Base-by-base conservation (phyloP, 2,797 vertebrate genomes). In the Varecia variegata region DNA sequence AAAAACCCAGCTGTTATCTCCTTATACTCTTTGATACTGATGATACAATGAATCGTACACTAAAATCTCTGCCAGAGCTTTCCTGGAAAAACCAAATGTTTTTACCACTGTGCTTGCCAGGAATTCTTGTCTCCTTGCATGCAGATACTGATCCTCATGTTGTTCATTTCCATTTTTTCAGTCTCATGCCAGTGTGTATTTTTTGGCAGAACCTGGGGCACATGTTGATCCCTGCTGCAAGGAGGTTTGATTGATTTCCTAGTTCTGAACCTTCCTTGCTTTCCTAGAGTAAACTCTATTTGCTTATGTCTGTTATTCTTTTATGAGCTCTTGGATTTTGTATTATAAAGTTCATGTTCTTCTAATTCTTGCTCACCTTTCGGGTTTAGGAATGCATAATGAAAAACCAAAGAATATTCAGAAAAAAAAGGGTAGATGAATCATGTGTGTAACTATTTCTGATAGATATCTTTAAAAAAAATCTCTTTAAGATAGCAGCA, bases 181-280 rank as follows among this genome's bases (percentile, higher is more conserved):
- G 43, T 87, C n/a, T 90, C 47, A 38, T 54, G 30, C 21, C 32
- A 32, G 1, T 54, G 47, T 87, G 2, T 60, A 4, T 73, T 74
- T 93, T 95, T 91, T 54, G 40, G 27, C 89, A 94, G 85, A 87
- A 79, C 38, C 23, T 73, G 30, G 40, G 38, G 47, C 45, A 65
- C 4, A 7, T 77, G 21, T 60, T 18, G n/a, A 5, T 92, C 47
- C 20, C 56, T 92, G 23, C 27, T 86, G 4, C 25, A 82, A 47
- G 40, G 73, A 82, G 21, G 68, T 94, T 90, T 92, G 86, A 73
- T 94, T 82, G 32, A 60, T 68, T 94, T 87, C 27, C 65, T 70
- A 67, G 38, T 81, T 94, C 62, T 79, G 62, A 92, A 73, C 27
- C 27, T 40, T 77, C 21, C 54, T 80, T 82, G 47, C n/a, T 77